Evolutionary conservation across 2,888 invertebrate species (phyloP), one percentile per base, ranked within the genome.

Genomic region (Dasypolia templi): DNA sequence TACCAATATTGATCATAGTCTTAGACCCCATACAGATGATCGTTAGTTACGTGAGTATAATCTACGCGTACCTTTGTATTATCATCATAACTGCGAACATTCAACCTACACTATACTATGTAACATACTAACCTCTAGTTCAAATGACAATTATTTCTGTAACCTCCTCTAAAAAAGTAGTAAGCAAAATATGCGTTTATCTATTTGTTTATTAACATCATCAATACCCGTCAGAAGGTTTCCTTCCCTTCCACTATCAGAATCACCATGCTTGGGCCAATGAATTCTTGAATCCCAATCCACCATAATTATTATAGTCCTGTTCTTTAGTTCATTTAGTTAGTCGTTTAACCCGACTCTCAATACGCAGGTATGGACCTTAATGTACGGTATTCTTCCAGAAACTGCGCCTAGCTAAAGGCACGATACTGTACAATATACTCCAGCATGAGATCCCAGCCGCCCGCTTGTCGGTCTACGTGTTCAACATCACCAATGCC

Each of bases 401-500:
- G 91, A 84, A 83, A 83, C 81, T 97, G 32, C 92, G 93, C 29
- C 88, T 98, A 82, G 89, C 92, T 19, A 95, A 97, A 3, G 97
- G 97, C 12, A 96, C 97, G 0, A 86, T 97, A n/a, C 89, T 97
- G 1, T 97, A 96, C 86, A 91, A 96, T 0, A 79, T 98, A 19
- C 97, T 98, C 97, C 90, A 94, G 64, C 94, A 96, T 11, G 98
- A 98, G n/a, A 97, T 98, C 0, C 94, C 97, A 26, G 97, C 97
- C 0, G 96, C 98, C 0, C 97, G 96, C 80, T 89, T 98, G 3
- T 97, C 96, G 46, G 93, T 97, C 0, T 98, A 97, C 89, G 92
- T 98, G 72, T 98, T 98, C 91, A 98, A 98, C 89, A 96, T 98
- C 64, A 98, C 98, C n/a, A 98, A 98, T 90, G 93, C 96, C 6